Evolutionary conservation across 2,888 invertebrate genomes (phyloP).

Genomic region (Ornithoptera priamus): DNA sequence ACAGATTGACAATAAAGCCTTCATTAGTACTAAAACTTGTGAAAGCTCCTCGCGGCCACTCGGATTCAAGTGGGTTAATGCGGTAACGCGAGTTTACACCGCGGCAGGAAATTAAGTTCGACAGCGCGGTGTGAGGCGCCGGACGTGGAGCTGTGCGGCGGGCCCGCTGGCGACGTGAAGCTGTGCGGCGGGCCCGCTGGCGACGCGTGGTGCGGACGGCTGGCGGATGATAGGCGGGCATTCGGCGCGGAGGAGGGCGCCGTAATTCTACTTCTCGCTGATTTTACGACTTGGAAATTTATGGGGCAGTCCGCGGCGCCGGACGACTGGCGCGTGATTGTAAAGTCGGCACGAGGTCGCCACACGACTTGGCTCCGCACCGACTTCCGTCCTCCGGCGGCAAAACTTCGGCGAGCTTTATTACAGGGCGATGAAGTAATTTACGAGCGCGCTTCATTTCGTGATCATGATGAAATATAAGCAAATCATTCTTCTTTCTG

Average conservation of each 20-base stretch:
- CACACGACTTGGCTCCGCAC: neutral
- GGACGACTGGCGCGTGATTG: neutral
- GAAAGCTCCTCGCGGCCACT: neutral
- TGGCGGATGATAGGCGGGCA: neutral
- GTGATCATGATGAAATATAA: too few species aligned
- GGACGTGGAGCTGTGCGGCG: conserved; percentile 5
- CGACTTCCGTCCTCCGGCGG: neutral
- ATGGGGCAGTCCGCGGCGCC: conserved; percentile 10
- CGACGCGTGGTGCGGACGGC: conserved; percentile 10
- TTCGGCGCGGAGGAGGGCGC: conserved; percentile 16
- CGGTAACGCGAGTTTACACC: conserved; percentile 7
- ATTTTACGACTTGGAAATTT: conserved; percentile 28
- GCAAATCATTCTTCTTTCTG: too few species aligned
- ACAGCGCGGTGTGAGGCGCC: neutral
- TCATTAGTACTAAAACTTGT: conserved; percentile 3
- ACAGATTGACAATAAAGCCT: neutral
- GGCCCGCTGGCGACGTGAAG: conserved; percentile 6
- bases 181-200: conserved; percentile 2
- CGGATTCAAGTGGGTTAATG: conserved; percentile 15
- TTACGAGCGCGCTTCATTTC: neutral
- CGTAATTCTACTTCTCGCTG: conserved; percentile 28
- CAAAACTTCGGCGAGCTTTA: neutral
- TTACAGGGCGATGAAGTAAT: neutral
- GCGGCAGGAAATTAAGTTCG: conserved; percentile 20
- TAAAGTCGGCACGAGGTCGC: neutral